Percentiles rank a stretch among this genome's conserved stretches.
Conservation (phyloP, 2,797 vertebrate genomes). For the Characodon lateralis region DNA sequence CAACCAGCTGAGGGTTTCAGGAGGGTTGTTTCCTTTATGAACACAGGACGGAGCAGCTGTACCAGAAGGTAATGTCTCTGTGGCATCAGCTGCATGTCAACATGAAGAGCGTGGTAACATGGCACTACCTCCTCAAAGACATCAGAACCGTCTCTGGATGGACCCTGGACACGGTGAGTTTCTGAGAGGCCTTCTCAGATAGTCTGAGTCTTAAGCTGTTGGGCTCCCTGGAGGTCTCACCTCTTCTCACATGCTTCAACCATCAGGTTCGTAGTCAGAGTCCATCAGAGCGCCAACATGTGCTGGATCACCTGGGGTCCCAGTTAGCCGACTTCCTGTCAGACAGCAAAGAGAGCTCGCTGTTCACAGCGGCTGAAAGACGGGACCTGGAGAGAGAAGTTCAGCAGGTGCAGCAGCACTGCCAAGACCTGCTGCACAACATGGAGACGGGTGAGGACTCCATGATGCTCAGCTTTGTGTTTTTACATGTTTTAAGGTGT, state of each 20-base stretch:
- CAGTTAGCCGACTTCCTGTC: constrained; percentile 91
- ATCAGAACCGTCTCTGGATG: constrained; percentile 87
- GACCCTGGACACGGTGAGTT: constrained; percentile 85
- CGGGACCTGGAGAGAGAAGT: constrained; percentile 88
- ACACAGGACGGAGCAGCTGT: constrained; percentile 90
- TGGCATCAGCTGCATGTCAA: constrained; percentile 99
- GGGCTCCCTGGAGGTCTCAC: not conserved
- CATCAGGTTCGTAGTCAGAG: constrained; percentile 85
- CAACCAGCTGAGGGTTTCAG: not conserved
- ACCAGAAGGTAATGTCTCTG: constrained; percentile 97
- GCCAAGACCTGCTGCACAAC: constrained; percentile 86
- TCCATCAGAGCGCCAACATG: constrained; percentile 86
- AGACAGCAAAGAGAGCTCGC: constrained; percentile 90
- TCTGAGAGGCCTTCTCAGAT: not conserved
- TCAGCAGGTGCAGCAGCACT: constrained; percentile 85
- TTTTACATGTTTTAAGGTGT: not conserved
- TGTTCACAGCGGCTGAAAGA: constrained; percentile 87
- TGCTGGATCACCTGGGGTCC: constrained; percentile 86
- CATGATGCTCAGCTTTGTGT: not conserved
- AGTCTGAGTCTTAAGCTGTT: not conserved
- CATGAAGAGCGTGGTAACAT: constrained; percentile 96
- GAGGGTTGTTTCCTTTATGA: not conserved
- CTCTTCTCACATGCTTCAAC: not conserved
- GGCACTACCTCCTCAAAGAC: constrained; percentile 94
- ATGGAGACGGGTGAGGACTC: constrained; percentile 88